These are phyloP conservation scores for Propithecus coquereli DNA, from an alignment of 2,113 vertebrate genomes.

Conservation along the genomic window DNA sequence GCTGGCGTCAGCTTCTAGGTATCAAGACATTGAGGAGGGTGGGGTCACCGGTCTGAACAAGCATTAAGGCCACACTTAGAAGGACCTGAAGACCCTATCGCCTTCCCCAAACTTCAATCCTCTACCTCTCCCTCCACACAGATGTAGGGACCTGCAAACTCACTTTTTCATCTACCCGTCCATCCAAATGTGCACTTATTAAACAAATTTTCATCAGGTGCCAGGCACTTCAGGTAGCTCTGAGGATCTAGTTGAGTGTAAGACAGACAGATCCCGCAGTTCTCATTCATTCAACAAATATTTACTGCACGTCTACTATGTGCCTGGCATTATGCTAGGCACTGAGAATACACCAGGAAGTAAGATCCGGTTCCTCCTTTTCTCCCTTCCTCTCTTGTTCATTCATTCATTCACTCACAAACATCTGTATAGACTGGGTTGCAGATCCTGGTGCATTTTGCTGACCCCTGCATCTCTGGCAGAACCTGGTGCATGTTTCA, in stretches of 20 bases:
- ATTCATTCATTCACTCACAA: not conserved
- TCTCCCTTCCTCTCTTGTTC: rapidly evolving
- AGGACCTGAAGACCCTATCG: not conserved
- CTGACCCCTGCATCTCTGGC: not conserved
- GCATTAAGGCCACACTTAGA: not conserved
- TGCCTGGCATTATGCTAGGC: not conserved
- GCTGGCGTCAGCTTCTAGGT: not conserved
- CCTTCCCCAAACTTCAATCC: not conserved
- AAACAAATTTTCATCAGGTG: not conserved
- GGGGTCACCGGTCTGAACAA: not conserved
- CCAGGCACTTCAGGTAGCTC: not conserved
- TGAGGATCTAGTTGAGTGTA: not conserved
- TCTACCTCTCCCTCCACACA: not conserved
- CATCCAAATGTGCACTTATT: not conserved
- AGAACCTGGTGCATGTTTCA: not conserved
- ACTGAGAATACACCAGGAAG: not conserved
- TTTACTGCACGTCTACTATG: not conserved
- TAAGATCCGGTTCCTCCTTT: not conserved
- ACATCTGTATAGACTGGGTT: not conserved
- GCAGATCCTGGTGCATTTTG: not conserved
- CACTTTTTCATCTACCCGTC: not conserved
- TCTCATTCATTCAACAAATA: not conserved
- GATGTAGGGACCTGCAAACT: not conserved
- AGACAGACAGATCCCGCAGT: not conserved
- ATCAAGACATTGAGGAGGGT: no score